phyloP scores from a whole-genome alignment of 2,113 vertebrate genomes.

The Oreochromis tanganicae region DNA sequence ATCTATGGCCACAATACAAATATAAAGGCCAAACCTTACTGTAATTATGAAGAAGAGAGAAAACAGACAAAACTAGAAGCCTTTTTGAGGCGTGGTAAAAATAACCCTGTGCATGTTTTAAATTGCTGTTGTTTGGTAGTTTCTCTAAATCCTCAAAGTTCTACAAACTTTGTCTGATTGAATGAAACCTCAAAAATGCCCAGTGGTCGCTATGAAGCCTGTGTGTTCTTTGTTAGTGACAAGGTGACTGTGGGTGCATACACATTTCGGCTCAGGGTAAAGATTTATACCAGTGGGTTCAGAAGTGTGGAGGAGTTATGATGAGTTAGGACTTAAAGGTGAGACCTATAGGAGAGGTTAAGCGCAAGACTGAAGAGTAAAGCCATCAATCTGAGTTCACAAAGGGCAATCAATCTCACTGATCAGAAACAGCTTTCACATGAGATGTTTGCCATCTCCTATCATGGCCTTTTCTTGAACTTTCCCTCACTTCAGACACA shows the following conservation, averaged over 20 bases:
- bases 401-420: constrained; percentile 21
- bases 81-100: neutral
- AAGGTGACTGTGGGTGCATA: neutral
- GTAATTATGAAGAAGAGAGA: constrained; percentile 16
- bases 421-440: constrained; percentile 40
- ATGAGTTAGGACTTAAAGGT: constrained; percentile 33
- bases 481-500: neutral
- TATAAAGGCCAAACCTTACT: neutral
- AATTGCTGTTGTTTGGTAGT: neutral
- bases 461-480: neutral
- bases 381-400: constrained; percentile 42
- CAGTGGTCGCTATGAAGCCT: neutral
- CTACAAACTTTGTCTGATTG: neutral
- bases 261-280: neutral
- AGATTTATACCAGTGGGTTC: constrained; percentile 42
- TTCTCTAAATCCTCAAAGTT: neutral
- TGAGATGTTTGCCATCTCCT: neutral
- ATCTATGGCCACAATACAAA: constrained; percentile 33
- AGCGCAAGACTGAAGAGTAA: constrained; percentile 3
- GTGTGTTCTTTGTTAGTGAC: neutral
- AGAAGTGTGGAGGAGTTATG: constrained; percentile 17
- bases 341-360: constrained; percentile 45
- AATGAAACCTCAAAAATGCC: neutral
- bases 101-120: neutral
- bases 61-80: neutral